A percentile compares a stretch with the other conserved stretches of the same genome.
phyloP scores from a whole-genome alignment of 2,113 vertebrate species.

The Prolemur simus region DNA sequence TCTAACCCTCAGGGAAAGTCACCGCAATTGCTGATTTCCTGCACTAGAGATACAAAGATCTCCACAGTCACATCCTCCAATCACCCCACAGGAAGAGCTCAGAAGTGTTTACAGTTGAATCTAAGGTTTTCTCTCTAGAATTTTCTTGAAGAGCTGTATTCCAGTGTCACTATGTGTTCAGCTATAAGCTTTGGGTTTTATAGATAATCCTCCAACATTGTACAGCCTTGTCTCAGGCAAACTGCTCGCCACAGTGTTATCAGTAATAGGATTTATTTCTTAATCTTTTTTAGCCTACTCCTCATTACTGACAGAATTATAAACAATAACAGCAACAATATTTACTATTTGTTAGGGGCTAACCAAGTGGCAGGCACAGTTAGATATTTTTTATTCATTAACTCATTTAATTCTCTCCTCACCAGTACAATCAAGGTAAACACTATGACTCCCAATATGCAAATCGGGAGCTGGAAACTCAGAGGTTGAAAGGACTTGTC shows the following conservation, averaged over 20 bases:
- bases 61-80: not conserved
- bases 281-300: not conserved
- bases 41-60: not conserved
- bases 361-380: not conserved
- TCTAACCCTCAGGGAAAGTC: not conserved
- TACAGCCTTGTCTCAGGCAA: not conserved
- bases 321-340: not conserved
- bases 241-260: not conserved
- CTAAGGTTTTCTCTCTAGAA: not conserved
- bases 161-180: not conserved
- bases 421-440: not conserved
- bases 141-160: not conserved
- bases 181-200: not conserved
- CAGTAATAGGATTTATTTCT: not conserved
- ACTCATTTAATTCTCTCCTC: not conserved
- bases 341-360: not conserved
- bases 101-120: not conserved
- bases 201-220: not conserved
- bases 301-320: not conserved
- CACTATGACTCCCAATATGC: not conserved
- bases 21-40: not conserved
- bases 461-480: not conserved
- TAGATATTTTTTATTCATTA: not conserved
- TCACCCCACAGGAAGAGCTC: not conserved
- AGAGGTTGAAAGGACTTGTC: not conserved